Evolutionary conservation across 2,888 invertebrate species (phyloP).

Genomic region (Muschampia staudingeri): DNA sequence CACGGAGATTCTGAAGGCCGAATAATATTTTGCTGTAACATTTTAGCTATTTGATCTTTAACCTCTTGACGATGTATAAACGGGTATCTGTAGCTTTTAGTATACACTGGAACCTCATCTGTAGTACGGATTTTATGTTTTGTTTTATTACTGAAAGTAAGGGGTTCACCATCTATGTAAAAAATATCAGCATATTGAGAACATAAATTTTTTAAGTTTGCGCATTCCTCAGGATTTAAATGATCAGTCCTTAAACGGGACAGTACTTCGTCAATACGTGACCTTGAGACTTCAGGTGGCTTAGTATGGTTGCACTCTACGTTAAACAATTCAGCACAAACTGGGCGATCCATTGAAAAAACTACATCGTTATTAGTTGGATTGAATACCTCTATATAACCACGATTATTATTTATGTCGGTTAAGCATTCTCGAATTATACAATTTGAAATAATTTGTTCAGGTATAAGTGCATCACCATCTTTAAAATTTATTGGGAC

Average conservation of each 20-base stretch:
- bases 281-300: not conserved
- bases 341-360: conserved; percentile 8
- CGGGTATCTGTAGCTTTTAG: conserved; percentile 8
- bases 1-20: conserved; percentile 31
- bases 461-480: conserved; percentile 25
- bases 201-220: conserved; percentile 12
- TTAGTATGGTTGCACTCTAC: not conserved
- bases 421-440: not conserved
- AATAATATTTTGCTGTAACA: conserved; percentile 55
- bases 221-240: conserved; percentile 9
- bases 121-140: conserved; percentile 43
- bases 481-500: not conserved
- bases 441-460: conserved; percentile 21
- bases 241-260: conserved; percentile 10
- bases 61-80: conserved; percentile 43
- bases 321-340: not conserved
- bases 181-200: conserved; percentile 22
- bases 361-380: not conserved
- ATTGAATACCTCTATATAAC: not conserved
- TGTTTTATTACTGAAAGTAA: conserved; percentile 58
- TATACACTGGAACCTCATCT: conserved; percentile 50
- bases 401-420: not conserved
- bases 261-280: not conserved
- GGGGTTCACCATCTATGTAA: conserved; percentile 47
- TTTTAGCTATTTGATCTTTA: conserved; percentile 56